phyloP scores from a whole-genome alignment of 2,113 vertebrate species.

The Acanthochromis polyacanthus region DNA sequence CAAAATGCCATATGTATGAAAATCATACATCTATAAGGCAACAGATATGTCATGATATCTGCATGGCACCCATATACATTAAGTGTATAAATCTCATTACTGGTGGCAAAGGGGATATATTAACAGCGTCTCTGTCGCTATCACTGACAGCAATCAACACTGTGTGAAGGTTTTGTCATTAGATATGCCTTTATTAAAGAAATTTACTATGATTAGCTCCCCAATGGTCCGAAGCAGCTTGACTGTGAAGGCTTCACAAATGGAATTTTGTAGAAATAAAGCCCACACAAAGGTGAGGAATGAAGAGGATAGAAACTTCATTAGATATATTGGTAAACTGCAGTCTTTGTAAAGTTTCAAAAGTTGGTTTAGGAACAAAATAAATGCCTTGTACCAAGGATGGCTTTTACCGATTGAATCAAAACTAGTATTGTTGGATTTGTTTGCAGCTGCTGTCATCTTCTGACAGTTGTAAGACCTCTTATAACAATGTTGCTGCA shows the following conservation, averaged over 20 bases:
- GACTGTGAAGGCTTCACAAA: conserved; percentile 26
- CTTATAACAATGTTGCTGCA: no score
- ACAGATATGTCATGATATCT: conserved; percentile 79
- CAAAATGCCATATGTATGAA: conserved; percentile 74
- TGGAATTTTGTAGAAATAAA: conserved; percentile 27
- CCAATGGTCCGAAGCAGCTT: conserved; percentile 44
- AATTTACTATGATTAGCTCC: conserved; percentile 63
- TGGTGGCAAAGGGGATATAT: conserved; percentile 71
- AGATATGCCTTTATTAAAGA: conserved; percentile 77
- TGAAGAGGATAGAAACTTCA: background rate
- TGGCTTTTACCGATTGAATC: no score
- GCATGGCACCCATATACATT: conserved; percentile 70
- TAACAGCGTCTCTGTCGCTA: conserved; percentile 57
- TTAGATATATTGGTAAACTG: background rate
- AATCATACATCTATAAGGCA: conserved; percentile 67
- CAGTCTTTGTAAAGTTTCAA: background rate
- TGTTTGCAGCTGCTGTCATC: no score
- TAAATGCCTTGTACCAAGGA: no score
- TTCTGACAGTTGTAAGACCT: no score
- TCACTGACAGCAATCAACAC: conserved; percentile 74
- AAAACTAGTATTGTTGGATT: no score
- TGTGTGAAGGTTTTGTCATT: conserved; percentile 69
- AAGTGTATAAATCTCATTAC: conserved; percentile 79
- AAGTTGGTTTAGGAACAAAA: no score
- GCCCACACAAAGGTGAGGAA: conserved; percentile 13